Base-by-base conservation (phyloP, 2,888 invertebrate genomes). In the Polia nebulosa region DNA sequence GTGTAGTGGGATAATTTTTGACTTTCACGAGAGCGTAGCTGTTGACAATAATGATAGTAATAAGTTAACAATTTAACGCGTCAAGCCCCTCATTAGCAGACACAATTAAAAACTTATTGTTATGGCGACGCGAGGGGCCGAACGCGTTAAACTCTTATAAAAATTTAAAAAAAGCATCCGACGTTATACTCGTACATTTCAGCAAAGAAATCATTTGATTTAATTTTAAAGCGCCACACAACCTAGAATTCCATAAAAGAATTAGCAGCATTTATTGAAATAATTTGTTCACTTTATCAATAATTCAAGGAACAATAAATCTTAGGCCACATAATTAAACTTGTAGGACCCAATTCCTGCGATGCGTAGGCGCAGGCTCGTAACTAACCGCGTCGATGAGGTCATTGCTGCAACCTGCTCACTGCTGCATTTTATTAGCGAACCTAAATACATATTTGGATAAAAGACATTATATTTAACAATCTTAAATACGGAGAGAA, bases 401-500 rank as follows among this genome's bases (percentile, higher is more conserved):
- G 74, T 87, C 86, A 87, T 76, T 64, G 57, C 66, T 83, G 82
- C 87, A 84, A 83, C 73, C 70, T 77, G 77, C 25, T 75, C 39
- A 45, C 15, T 52, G 36, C 57, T 84, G 85, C 82, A 82, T 61
- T 81, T 74, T 74, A 73, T 74, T 78, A 27, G 45, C 51, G n/a
- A 52, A 45, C 61, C 39, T 71, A 44, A 64, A 68, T 57, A 68
- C 63, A 41, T 59, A 64, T 71, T 76, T 74, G 59, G 56, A 58
- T n/a, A 25, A 57, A 62, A 75, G 25, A 32, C 13, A 27, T 53
- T n/a, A 41, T 17, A n/a, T 45, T 52, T 9, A 41, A 49, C 20
- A n/a, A 22, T 25, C 4, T 2, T 22, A 52, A 27, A 51, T 22
- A 34, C n/a, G n/a, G n/a, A n/a, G n/a, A n/a, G n/a, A n/a, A n/a